Conservation (phyloP, 2,797 vertebrate genomes). For the Percopsis omiscomaycus region DNA sequence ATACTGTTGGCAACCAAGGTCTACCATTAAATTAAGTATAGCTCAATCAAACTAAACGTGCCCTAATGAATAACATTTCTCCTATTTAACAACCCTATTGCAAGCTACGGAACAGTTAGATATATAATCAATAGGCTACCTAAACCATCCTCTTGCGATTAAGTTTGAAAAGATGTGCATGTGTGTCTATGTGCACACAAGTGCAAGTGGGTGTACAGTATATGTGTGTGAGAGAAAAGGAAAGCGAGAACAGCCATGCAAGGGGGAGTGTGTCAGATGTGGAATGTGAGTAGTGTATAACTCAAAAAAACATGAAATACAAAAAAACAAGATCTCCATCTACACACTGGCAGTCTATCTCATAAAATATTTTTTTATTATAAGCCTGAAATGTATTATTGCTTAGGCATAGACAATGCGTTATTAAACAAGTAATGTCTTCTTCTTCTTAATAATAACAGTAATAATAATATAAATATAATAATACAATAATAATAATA, state of each 20-base stretch:
- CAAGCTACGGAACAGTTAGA: not conserved
- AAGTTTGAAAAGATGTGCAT: slow-evolving; percentile 24
- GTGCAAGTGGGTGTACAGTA: slow-evolving; percentile 31
- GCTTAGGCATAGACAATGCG: not conserved
- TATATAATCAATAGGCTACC: slow-evolving; percentile 9
- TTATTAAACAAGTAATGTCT: too few relatives aligned
- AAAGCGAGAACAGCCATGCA: not conserved
- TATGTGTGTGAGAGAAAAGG: slow-evolving; percentile 6
- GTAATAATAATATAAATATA: slow-evolving; percentile 2
- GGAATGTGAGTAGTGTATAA: slow-evolving; percentile 6
- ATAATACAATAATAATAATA: slow-evolving; percentile 12
- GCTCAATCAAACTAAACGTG: slow-evolving; percentile 3
- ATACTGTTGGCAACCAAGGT: not conserved
- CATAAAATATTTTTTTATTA: not conserved
- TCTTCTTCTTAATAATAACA: too few relatives aligned
- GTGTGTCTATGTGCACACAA: slow-evolving; percentile 22
- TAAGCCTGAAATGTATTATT: slow-evolving; percentile 14
- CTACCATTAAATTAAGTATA: not conserved
- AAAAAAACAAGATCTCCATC: too few relatives aligned
- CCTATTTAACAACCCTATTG: slow-evolving; percentile 2
- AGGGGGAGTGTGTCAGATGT: slow-evolving; percentile 34
- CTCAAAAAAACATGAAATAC: too few relatives aligned
- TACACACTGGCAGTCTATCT: not conserved
- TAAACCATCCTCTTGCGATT: not conserved
- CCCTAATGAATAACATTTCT: not conserved